Conservation (phyloP, 2,888 invertebrate genomes). For the Pandemis corylana region DNA sequence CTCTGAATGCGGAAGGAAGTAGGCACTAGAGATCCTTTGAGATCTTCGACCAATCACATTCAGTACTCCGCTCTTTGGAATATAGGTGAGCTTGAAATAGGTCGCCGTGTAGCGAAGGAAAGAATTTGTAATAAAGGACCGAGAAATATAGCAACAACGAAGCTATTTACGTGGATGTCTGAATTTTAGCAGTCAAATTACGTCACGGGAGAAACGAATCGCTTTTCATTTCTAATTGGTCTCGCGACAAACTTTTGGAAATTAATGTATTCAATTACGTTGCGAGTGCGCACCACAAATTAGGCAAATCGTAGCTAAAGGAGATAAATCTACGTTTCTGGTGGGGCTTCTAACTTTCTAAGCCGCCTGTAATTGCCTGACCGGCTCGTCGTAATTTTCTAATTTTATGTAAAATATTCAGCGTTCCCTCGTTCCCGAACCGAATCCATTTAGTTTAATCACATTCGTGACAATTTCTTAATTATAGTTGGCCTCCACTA, state of each 20-base stretch:
- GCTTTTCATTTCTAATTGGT: constrained; percentile 52
- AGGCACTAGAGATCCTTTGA: constrained; percentile 56
- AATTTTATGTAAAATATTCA: constrained; percentile 53
- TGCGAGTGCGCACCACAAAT: constrained; percentile 58
- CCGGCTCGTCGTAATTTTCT: constrained; percentile 59
- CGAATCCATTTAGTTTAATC: constrained; percentile 30
- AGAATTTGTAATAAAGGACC: constrained; percentile 18
- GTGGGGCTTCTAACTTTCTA: constrained; percentile 65
- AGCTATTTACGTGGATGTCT: constrained; percentile 52
- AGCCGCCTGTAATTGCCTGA: constrained; percentile 72
- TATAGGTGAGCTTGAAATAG: constrained; percentile 23
- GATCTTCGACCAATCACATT: constrained; percentile 54
- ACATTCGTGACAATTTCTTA: constrained; percentile 28
- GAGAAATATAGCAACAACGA: constrained; percentile 49
- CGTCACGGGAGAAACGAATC: constrained; percentile 47
- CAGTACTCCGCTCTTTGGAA: constrained; percentile 49
- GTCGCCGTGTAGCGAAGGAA: constrained; percentile 10
- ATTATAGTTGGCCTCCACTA: constrained; percentile 7
- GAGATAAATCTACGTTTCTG: constrained; percentile 70
- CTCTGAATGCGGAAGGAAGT: constrained; percentile 54
- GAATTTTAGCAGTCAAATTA: constrained; percentile 59
- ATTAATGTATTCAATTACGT: constrained; percentile 68
- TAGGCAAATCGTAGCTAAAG: constrained; percentile 66
- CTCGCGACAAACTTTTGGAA: constrained; percentile 60
- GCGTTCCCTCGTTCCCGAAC: constrained; percentile 5